Evolutionary conservation across 1,140 invertebrate species (phyloP).

Genomic region (Steinernema feltiae): DNA sequence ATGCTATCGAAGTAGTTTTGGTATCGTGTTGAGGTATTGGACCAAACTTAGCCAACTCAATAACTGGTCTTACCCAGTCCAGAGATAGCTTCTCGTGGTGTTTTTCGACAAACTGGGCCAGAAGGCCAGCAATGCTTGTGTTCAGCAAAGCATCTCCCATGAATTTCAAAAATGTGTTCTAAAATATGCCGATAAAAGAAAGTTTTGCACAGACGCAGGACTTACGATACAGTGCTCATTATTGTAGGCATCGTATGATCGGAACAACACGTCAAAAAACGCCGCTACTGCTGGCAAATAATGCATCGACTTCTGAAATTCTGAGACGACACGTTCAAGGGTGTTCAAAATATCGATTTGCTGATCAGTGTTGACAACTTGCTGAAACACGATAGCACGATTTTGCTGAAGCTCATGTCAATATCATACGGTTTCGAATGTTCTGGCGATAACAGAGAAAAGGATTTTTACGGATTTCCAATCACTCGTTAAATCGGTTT

Average conservation of each 20-base stretch:
- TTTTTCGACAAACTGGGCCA: not conserved
- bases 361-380: not conserved
- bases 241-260: not conserved
- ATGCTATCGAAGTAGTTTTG: conserved; percentile 11
- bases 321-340: not conserved
- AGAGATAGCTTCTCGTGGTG: not conserved
- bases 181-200: not conserved
- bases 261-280: not conserved
- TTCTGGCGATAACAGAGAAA: not conserved
- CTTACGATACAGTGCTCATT: not conserved
- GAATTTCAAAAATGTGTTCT: not conserved
- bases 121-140: not conserved
- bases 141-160: not conserved
- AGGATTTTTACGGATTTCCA: not conserved
- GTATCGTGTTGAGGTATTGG: conserved; percentile 32
- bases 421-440: not conserved
- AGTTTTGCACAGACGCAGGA: not conserved
- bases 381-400: not conserved
- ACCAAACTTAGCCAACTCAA: conserved; percentile 30
- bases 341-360: not conserved
- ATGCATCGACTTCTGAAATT: not conserved
- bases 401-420: not conserved
- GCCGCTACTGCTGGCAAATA: not conserved
- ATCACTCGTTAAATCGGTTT: not conserved
- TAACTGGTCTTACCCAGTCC: not conserved